Base-by-base conservation (phyloP, 2,113 vertebrate genomes). In the Grus americana region DNA sequence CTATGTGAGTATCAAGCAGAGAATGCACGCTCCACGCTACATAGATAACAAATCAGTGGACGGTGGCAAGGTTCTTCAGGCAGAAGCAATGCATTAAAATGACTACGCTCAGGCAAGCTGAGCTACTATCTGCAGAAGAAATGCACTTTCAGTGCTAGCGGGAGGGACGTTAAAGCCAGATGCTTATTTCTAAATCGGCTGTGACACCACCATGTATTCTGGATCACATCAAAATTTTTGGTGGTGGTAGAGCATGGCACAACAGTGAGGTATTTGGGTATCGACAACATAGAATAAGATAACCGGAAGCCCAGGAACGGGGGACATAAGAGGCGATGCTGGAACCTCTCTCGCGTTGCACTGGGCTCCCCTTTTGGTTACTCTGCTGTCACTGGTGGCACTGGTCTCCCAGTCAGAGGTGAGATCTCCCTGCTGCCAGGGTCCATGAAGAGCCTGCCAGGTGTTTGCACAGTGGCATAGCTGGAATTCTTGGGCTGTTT, bases 291-390 rank as follows among this genome's bases (percentile, higher is more conserved):
- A 19, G 50, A 61, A 26, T 15, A 59, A 75, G 44, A 5, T 55
- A 46, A 24, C 18, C 63, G 66, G 26, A 59, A 73, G 50, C 11
- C 19, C 27, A 20, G 49, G 14, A 74, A 47, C 0, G 0, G 1
- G 1, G 12, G 46, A 79, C 27, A 29, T 47, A 38, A 72, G 71
- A 88, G 30, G 26, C 0, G 5, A 17, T 52, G 26, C 32, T 92
- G 42, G 47, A 83, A 62, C 11, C 9, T 21, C 27, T 71, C 42
- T 40, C 66, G 38, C 38, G 30, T 7, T 79, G 19, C 23, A 52
- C 4, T 7, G 22, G 65, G 18, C 18, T n/a, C n/a, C 19, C 6
- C 15, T 66, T 66, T 27, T 1, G 15, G 8, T 58, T 63, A 42
- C 36, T 61, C 42, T 26, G 21, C 34, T 85, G 24, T 55, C 52